A percentile compares a stretch with the other conserved stretches of the same genome.
phyloP scores from a whole-genome alignment of 2,113 vertebrate genomes.

The Takifugu flavidus region DNA sequence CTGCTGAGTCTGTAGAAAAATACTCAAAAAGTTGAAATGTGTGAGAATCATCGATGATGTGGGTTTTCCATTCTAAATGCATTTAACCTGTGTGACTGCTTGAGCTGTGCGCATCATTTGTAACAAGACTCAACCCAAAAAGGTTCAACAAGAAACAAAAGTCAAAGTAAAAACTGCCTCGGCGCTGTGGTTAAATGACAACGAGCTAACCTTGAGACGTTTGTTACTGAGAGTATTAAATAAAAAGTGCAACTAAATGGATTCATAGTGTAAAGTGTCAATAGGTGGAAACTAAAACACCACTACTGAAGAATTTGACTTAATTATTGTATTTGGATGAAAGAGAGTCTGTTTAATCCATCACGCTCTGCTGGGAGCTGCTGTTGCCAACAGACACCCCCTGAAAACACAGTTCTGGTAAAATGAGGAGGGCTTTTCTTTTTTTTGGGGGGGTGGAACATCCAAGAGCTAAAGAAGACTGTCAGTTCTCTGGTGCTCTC shows the following conservation, averaged over 20 bases:
- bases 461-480: background rate
- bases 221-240: background rate
- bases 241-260: background rate
- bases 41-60: too few relatives aligned
- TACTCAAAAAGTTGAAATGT: too few relatives aligned
- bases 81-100: too few relatives aligned
- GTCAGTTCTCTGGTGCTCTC: background rate
- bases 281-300: background rate
- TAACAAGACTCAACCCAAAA: too few relatives aligned
- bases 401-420: background rate
- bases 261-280: background rate
- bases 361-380: background rate
- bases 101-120: too few relatives aligned
- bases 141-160: too few relatives aligned
- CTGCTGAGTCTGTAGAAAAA: too few relatives aligned
- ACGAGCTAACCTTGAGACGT: too few relatives aligned
- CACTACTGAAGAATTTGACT: background rate
- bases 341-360: background rate
- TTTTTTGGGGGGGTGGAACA: too few relatives aligned
- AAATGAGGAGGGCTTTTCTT: background rate
- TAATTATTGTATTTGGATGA: background rate
- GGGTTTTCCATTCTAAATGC: too few relatives aligned
- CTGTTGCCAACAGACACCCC: background rate
- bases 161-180: too few relatives aligned
- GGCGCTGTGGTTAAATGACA: too few relatives aligned